Percentiles rank a stretch among this genome's conserved stretches.
Evolutionary conservation across 2,888 invertebrate genomes (phyloP).

Genomic region (Melipona beecheii): DNA sequence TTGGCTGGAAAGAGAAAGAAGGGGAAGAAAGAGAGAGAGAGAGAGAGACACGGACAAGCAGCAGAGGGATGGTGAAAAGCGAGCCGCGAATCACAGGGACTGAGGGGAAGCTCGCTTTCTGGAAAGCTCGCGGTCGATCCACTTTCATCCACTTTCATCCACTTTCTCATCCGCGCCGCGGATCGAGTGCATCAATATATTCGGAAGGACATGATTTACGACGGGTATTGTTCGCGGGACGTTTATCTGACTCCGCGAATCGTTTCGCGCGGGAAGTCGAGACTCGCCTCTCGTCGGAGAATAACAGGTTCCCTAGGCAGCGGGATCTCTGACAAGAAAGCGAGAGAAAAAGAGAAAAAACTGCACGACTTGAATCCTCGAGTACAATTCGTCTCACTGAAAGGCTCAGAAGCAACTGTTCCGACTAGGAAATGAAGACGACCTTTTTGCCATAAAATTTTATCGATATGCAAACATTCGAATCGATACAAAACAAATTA

Average conservation of each 20-base stretch:
- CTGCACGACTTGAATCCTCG: too few species aligned
- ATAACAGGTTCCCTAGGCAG: conserved; percentile 4
- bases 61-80: conserved; percentile 45
- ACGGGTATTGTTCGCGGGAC: conserved; percentile 64
- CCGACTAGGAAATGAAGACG: too few species aligned
- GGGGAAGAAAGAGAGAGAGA: neutral
- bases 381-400: too few species aligned
- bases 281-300: conserved; percentile 34
- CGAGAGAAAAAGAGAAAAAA: neutral
- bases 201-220: conserved; percentile 65
- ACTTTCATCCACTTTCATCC: conserved; percentile 70
- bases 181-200: conserved; percentile 68
- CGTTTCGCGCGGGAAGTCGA: conserved; percentile 59
- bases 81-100: conserved; percentile 37
- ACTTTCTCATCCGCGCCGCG: conserved; percentile 59
- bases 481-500: too few species aligned
- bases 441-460: too few species aligned
- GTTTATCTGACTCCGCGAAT: conserved; percentile 65
- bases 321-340: neutral
- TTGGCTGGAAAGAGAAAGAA: conserved; percentile 10
- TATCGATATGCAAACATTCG: too few species aligned
- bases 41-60: conserved; percentile 37
- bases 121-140: conserved; percentile 64
- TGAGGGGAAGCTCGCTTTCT: conserved; percentile 33
- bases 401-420: too few species aligned